Evolutionary conservation across 2,113 vertebrate genomes (phyloP).

Genomic region (Hipposideros armiger): DNA sequence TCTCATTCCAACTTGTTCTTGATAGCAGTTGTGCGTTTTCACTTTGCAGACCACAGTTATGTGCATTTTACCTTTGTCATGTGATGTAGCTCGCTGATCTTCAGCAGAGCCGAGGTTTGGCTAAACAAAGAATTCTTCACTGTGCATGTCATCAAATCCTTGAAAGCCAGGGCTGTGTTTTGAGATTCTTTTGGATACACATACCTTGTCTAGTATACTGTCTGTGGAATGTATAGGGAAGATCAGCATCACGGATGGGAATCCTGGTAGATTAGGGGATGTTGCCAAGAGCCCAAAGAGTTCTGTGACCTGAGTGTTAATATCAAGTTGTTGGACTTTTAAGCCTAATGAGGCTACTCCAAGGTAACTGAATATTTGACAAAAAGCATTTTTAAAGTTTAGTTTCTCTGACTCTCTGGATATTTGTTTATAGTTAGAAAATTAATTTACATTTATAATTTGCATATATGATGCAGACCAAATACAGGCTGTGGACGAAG

Average conservation of each 20-base stretch:
- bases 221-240: background rate
- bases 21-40: background rate
- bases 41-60: background rate
- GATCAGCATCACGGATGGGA: background rate
- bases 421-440: slow-evolving; percentile 21
- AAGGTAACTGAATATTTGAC: background rate
- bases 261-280: background rate
- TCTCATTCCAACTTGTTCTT: background rate
- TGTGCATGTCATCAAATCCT: background rate
- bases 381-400: background rate
- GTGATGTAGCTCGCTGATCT: background rate
- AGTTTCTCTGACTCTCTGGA: background rate
- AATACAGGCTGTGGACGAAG: background rate
- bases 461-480: background rate
- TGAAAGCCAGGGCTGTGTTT: background rate
- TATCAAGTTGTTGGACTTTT: background rate
- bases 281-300: background rate
- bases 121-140: background rate
- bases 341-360: background rate
- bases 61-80: background rate
- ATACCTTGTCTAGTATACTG: background rate
- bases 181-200: background rate
- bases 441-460: background rate
- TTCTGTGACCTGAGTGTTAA: slow-evolving; percentile 3
- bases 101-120: background rate